Base-by-base conservation (phyloP, 2,888 invertebrate genomes). In the Dyspetes luteomarginatus region DNA sequence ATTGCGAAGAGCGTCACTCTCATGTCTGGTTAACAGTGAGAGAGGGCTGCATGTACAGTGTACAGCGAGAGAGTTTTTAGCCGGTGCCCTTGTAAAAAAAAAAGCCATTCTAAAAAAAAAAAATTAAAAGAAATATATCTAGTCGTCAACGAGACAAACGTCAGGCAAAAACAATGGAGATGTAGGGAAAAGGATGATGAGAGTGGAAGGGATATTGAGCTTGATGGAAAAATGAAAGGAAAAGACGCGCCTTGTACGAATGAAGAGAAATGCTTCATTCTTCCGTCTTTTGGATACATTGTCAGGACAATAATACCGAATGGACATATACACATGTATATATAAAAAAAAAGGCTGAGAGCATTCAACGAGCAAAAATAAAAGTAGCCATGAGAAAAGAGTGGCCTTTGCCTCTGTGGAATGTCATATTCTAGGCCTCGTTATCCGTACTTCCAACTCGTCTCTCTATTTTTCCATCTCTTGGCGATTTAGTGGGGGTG, bases 71-170 rank as follows among this genome's bases (percentile, higher is more conserved):
- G 65, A 69, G 60, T 80, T 80, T 80, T 74, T 52, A 65, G 41
- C 43, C 52, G 45, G 28, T 52, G 60, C 79, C 77, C 74, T 74
- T 48, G 36, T 5, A 41, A 65, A 58, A 58, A 58, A 56, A 69
- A 48, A n/a, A n/a, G n/a, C n/a, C n/a, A n/a, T n/a, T n/a, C n/a
- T n/a, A n/a, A n/a, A n/a, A n/a, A n/a, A n/a, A n/a, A 56, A 3
- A 45, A 48, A 64, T 28, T 28, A 62, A 62, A 24, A 15, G 17
- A 48, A 48, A 48, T 7, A 48, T 48, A n/a, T 12, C 9, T n/a
- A 28, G 65, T 73, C 17, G 41, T 80, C 60, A 50, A 67, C 64
- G 75, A 80, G 80, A 80, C 80, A 72, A 80, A 76, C 55, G 76
- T 76, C 67, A 76, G 60, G 48, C 78, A 36, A 68, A 62, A 76